Percentiles rank a stretch among this genome's conserved stretches.
phyloP scores from a whole-genome alignment of 2,888 invertebrate genomes.

The Agonopterix alstromeriana region DNA sequence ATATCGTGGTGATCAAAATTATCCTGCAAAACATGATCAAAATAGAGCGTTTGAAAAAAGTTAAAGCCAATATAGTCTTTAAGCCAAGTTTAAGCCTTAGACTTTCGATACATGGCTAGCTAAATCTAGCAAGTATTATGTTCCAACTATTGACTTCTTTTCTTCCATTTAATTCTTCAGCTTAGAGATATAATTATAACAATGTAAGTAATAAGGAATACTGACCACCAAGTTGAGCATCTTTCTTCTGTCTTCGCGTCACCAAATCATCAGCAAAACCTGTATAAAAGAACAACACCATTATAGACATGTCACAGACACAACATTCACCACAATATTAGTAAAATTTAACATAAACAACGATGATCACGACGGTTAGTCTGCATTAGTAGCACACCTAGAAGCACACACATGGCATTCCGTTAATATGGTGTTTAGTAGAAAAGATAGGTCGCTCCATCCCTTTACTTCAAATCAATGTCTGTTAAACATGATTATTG shows the following conservation, averaged over 20 bases:
- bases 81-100: too few species aligned
- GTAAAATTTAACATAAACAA: slow-evolving; percentile 35
- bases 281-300: slow-evolving; percentile 27
- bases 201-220: slow-evolving; percentile 15
- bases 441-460: slow-evolving; percentile 5
- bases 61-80: too few species aligned
- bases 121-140: too few species aligned
- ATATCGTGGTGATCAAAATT: too few species aligned
- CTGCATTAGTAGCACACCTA: slow-evolving; percentile 66
- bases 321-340: slow-evolving; percentile 21
- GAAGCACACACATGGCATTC: slow-evolving; percentile 63
- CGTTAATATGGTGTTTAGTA: slow-evolving; percentile 37
- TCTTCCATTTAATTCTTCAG: too few species aligned
- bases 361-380: slow-evolving; percentile 42
- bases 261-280: slow-evolving; percentile 74
- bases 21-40: too few species aligned
- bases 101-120: too few species aligned
- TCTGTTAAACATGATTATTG: background rate
- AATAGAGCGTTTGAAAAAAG: too few species aligned
- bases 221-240: slow-evolving; percentile 71
- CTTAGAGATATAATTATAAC: too few species aligned
- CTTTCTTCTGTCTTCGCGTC: slow-evolving; percentile 71
- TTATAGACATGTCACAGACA: slow-evolving; percentile 5
- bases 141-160: too few species aligned
- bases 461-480: background rate